Evolutionary conservation across 2,888 invertebrate genomes (phyloP).

Genomic region (Eupeodes latifasciatus): DNA sequence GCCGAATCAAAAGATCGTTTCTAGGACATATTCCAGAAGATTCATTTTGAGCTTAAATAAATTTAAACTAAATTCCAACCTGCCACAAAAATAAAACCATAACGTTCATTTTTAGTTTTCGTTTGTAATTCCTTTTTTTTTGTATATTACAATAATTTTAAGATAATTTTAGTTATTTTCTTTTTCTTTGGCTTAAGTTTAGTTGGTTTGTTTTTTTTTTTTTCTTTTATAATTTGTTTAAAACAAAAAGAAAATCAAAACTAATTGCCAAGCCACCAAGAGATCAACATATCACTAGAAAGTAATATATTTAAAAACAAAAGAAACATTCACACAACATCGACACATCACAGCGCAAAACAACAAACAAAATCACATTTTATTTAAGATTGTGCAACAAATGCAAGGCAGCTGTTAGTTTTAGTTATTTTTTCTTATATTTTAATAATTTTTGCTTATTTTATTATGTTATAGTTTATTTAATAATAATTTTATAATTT

Average conservation of each 20-base stretch:
- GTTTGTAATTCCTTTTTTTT: not conserved
- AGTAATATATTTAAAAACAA: constrained; percentile 30
- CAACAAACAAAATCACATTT: constrained; percentile 23
- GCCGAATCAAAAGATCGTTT: constrained; percentile 93
- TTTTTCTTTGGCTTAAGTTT: constrained; percentile 46
- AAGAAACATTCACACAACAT: constrained; percentile 37
- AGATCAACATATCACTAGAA: constrained; percentile 73
- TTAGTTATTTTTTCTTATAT: constrained; percentile 23
- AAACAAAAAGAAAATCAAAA: constrained; percentile 34
- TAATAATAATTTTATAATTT: not conserved
- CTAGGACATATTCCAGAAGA: constrained; percentile 92
- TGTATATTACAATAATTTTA: constrained; percentile 61
- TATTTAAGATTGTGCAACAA: constrained; percentile 29
- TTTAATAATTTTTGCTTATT: constrained; percentile 16
- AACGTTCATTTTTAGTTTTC: constrained; percentile 42
- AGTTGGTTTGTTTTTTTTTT: constrained; percentile 26
- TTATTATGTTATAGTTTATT: constrained; percentile 50
- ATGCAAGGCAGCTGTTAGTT: constrained; percentile 61
- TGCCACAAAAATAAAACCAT: constrained; percentile 47
- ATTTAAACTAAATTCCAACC: constrained; percentile 35
- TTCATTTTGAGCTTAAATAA: constrained; percentile 84
- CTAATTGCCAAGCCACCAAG: constrained; percentile 66
- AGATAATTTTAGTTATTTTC: constrained; percentile 42
- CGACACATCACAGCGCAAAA: constrained; percentile 58
- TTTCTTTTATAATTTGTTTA: constrained; percentile 32